Evolutionary conservation across 2,888 invertebrate genomes (phyloP).

Genomic region (Acheta domesticus): DNA sequence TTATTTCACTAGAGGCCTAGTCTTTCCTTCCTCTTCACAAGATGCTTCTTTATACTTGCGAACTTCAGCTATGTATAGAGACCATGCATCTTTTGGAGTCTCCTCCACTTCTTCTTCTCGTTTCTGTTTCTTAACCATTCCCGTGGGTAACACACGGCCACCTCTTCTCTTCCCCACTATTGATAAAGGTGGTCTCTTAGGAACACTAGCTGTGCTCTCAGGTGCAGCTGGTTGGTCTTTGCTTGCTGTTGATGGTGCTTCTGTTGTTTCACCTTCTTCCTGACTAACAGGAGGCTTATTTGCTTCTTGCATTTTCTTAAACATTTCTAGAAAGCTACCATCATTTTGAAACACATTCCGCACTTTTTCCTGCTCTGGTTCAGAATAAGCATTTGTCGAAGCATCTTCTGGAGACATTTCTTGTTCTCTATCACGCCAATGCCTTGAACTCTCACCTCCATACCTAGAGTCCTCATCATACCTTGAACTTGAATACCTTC

Average conservation of each 20-base stretch:
- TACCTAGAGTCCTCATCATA: conserved; percentile 25
- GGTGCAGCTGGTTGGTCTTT: not conserved
- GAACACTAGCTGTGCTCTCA: not conserved
- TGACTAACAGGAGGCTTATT: conserved; percentile 38
- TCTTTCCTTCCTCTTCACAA: conserved; percentile 85
- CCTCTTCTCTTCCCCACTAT: conserved; percentile 80
- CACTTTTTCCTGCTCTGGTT: conserved; percentile 29
- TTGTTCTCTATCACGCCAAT: conserved; percentile 12
- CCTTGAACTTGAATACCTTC: conserved; percentile 29
- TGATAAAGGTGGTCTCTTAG: conserved; percentile 46
- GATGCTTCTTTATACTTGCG: conserved; percentile 88
- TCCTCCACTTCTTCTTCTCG: conserved; percentile 59
- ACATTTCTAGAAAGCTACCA: conserved; percentile 86
- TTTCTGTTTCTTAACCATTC: conserved; percentile 81
- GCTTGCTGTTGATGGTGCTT: conserved; percentile 18
- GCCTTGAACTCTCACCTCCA: conserved; percentile 19
- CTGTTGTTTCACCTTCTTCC: conserved; percentile 23
- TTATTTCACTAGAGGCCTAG: conserved; percentile 85
- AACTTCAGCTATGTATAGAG: conserved; percentile 89
- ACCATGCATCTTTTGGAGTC: conserved; percentile 77
- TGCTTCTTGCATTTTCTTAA: conserved; percentile 79
- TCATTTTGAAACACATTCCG: conserved; percentile 77
- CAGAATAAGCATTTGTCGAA: conserved; percentile 20
- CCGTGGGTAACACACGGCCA: conserved; percentile 83
- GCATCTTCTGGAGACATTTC: not conserved